Conservation (phyloP, 2,888 invertebrate species). For the Epistrophe eligans region DNA sequence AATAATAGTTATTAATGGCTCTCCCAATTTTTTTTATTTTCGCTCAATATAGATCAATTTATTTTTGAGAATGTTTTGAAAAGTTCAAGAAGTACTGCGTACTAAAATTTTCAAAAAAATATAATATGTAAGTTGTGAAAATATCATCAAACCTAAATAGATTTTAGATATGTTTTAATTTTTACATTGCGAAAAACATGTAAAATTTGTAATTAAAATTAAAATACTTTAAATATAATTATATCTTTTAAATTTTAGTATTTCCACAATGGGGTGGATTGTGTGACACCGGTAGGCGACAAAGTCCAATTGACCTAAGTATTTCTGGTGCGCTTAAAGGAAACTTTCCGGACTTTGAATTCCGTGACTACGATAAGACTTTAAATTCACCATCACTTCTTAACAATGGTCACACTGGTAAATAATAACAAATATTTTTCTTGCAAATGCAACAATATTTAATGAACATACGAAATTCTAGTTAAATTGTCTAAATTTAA, state of each 20-base stretch:
- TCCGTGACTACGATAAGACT: slow-evolving; percentile 80
- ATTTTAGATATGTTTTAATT: no score
- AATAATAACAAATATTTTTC: slow-evolving; percentile 48
- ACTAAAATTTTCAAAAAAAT: no score
- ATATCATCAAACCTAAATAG: no score
- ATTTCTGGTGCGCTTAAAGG: slow-evolving; percentile 85
- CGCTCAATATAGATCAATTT: no score
- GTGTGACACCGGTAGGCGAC: slow-evolving; percentile 87
- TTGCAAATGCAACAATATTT: not conserved
- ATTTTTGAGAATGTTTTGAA: no score
- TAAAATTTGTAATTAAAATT: not conserved
- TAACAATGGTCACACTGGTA: slow-evolving; percentile 83
- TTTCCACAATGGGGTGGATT: slow-evolving; percentile 87
- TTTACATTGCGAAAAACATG: not conserved
- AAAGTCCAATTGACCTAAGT: slow-evolving; percentile 91
- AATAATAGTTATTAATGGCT: no score
- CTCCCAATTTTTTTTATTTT: no score
- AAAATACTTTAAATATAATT: not conserved
- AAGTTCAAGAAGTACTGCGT: no score
- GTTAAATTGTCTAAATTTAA: slow-evolving; percentile 80
- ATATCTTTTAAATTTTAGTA: slow-evolving; percentile 76
- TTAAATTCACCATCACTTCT: slow-evolving; percentile 79
- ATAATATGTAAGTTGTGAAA: no score
- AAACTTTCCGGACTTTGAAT: slow-evolving; percentile 79
- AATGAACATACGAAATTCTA: slow-evolving; percentile 37